Evolutionary conservation across 2,797 vertebrate genomes (phyloP), one percentile per base, ranked within the genome.

Genomic region (Netta rufina): DNA sequence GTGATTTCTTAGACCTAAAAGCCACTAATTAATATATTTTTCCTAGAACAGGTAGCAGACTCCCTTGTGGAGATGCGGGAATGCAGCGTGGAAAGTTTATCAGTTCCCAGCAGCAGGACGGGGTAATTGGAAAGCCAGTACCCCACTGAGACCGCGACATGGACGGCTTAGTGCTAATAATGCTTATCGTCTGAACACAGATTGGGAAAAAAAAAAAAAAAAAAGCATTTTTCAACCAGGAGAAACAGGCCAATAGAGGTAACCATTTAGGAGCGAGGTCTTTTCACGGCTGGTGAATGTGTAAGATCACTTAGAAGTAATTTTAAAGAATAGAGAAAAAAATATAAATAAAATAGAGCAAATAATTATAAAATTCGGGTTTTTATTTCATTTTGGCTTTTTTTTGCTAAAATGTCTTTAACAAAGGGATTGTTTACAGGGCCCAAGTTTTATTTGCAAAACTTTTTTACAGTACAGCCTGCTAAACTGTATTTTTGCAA

Each of bases 1-100:
- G 41, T 1, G 1, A 86, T 92, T 94, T 81, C 39, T 53, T 75
- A 70, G 58, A 76, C 60, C n/a, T 60, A 65, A 87, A 89, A 92
- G 10, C 39, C 38, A 66, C 54, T 89, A 94, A 95, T 90, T 92
- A 74, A 84, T 79, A n/a, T 90, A 6, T 80, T 92, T 90, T 90
- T 82, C 71, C 71, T 82, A 71, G 64, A 79, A 41, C 47, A 82
- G 71, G 83, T 93, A 91, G 57, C 22, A 1, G 14, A n/a, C 24
- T 92, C 94, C 83, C 71, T 16, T 17, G 39, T 57, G 85, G 77
- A 64, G 76, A 80, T 51, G 1, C 9, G 43, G 81, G 74, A 76
- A 61, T 49, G 22, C 45, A 18, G 2, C 18, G 38, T 62, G 77
- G 21, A 49, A 54, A 79, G 14, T 90, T 88, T 94, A 95, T 95